Percentiles rank a stretch among this genome's conserved stretches.
Conservation (phyloP, 2,797 vertebrate species). For the Phalanger gymnotis region DNA sequence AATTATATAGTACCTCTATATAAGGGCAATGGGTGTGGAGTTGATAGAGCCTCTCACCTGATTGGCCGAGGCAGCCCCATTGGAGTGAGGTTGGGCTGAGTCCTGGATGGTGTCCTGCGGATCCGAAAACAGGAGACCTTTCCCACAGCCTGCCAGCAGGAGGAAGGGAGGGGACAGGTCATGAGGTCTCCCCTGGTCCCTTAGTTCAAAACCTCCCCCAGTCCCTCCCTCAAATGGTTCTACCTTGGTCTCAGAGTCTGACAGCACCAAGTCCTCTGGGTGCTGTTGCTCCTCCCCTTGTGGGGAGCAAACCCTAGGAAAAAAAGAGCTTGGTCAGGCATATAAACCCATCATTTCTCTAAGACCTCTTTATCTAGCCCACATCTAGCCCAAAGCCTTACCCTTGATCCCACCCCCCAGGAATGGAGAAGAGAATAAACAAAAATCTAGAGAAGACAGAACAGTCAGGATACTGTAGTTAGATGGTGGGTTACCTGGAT, state of each 20-base stretch:
- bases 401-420: neutral
- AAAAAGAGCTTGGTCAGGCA: neutral
- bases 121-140: slow-evolving; percentile 94
- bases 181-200: neutral
- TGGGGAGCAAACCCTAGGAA: slow-evolving; percentile 72
- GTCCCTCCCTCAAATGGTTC: neutral
- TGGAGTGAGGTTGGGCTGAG: slow-evolving; percentile 91
- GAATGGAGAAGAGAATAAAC: slow-evolving; percentile 12
- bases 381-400: neutral
- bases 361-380: neutral
- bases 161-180: slow-evolving; percentile 24
- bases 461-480: neutral
- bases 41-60: slow-evolving; percentile 83
- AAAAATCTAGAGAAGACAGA: slow-evolving; percentile 1
- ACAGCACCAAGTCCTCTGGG: slow-evolving; percentile 85
- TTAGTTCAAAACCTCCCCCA: neutral
- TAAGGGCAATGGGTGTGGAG: neutral
- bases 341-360: neutral
- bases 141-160: slow-evolving; percentile 83
- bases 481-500: slow-evolving; percentile 72
- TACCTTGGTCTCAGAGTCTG: slow-evolving; percentile 90
- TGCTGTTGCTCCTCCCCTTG: slow-evolving; percentile 64
- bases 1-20: neutral
- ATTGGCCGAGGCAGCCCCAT: slow-evolving; percentile 93
- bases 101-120: slow-evolving; percentile 88